Conservation (phyloP, 2,888 invertebrate species). For the Bombyx huttoni region DNA sequence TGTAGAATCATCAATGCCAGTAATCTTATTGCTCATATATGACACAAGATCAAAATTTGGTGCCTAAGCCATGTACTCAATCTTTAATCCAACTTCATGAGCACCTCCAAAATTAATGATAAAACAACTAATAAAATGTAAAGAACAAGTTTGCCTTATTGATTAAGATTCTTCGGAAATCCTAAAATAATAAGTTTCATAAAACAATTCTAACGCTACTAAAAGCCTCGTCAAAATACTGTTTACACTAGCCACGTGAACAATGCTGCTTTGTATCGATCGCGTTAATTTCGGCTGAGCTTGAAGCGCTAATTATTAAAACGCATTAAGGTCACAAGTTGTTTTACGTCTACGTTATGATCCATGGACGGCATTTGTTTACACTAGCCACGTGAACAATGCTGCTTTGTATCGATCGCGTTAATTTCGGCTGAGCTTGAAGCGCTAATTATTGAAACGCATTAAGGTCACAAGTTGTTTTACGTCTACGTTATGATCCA, state of each 20-base stretch:
- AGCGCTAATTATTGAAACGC: conserved; percentile 62
- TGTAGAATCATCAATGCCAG: conserved; percentile 16
- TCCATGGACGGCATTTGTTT: conserved; percentile 41
- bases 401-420: neutral
- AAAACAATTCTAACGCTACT: neutral
- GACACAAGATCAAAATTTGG: too few relatives aligned
- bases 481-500: conserved; percentile 46
- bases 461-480: conserved; percentile 56
- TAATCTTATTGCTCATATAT: neutral
- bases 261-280: neutral
- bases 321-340: conserved; percentile 57
- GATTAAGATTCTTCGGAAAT: neutral
- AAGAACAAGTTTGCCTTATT: neutral
- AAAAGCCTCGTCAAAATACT: neutral
- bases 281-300: neutral
- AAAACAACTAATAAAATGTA: neutral
- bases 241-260: neutral
- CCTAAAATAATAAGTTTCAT: neutral
- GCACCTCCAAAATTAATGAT: too few relatives aligned
- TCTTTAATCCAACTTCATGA: too few relatives aligned
- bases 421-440: conserved; percentile 4
- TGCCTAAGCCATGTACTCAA: too few relatives aligned
- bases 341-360: conserved; percentile 48
- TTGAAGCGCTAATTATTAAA: conserved; percentile 56
- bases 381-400: neutral